phyloP scores from a whole-genome alignment of 1,140 invertebrate genomes.

The Drosophila subpulchrella region DNA sequence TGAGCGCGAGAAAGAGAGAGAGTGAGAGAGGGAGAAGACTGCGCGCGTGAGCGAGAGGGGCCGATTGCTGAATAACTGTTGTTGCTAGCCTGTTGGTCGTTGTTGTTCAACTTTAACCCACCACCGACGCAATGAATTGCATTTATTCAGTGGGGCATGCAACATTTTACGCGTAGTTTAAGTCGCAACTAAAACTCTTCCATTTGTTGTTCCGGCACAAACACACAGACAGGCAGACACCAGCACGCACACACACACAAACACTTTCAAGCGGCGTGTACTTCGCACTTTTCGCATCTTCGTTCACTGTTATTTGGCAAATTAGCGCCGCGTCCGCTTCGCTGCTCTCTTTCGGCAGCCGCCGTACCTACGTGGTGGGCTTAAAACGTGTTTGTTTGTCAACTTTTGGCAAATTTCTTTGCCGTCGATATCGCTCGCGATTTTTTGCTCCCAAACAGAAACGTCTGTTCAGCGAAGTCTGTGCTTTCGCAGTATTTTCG shows the following conservation, averaged over 20 bases:
- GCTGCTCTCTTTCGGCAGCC: conserved; percentile 8
- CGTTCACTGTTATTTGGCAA: conserved; percentile 48
- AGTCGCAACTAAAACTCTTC: conserved; percentile 5
- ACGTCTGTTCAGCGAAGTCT: conserved; percentile 31
- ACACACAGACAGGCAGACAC: conserved; percentile 9
- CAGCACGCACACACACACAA: conserved; percentile 31
- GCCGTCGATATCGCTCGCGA: conserved; percentile 10
- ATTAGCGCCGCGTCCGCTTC: conserved; percentile 41
- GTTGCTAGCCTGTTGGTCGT: conserved; percentile 75
- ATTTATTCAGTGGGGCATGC: conserved; percentile 55
- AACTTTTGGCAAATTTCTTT: conserved; percentile 44
- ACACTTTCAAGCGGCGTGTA: conserved; percentile 29
- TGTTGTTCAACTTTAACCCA: conserved; percentile 26
- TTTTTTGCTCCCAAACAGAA: conserved; percentile 11
- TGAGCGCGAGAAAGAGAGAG: conserved; percentile 46
- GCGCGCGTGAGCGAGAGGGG: conserved; percentile 22
- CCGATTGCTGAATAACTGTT: conserved; percentile 66
- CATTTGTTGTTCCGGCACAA: conserved; percentile 46
- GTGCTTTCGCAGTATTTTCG: too few relatives aligned
- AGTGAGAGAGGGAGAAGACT: conserved; percentile 38
- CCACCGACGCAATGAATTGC: conserved; percentile 67
- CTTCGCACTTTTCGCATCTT: conserved; percentile 54
- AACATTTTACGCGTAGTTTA: conserved; percentile 19
- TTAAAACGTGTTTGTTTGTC: conserved; percentile 43
- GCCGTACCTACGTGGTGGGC: conserved; percentile 17